Evolutionary conservation across 92 coral and sea anemone species (phyloP).

Genomic region (Actinostola sp.): DNA sequence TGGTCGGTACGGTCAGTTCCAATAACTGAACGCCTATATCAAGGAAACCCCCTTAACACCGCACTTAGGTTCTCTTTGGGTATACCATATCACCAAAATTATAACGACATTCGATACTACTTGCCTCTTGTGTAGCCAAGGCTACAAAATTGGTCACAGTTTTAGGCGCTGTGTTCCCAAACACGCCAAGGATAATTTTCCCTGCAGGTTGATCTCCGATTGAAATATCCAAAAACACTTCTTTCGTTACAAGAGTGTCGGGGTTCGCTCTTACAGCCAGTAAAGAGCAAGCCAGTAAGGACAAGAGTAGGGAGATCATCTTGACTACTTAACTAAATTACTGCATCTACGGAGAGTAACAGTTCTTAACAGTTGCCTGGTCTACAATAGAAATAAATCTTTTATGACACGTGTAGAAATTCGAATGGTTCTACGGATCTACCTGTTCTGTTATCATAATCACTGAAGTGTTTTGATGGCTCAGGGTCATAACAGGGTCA

Average conservation of each 20-base stretch:
- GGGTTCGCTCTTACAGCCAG: constrained; percentile 46
- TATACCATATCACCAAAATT: no score
- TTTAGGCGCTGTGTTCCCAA: constrained; percentile 88
- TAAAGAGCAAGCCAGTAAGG: constrained; percentile 6
- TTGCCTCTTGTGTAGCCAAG: constrained; percentile 81
- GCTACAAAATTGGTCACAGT: constrained; percentile 94
- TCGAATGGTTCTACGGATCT: constrained; percentile 15
- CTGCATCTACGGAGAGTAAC: neutral
- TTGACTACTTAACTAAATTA: neutral
- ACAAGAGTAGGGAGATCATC: neutral
- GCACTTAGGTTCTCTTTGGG: no score
- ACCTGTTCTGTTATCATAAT: constrained; percentile 33
- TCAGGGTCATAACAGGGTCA: neutral
- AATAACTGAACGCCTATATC: no score
- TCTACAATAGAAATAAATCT: constrained; percentile 17
- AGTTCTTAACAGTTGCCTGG: neutral
- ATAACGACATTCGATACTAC: no score
- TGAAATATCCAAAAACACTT: constrained; percentile 72
- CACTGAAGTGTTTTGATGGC: neutral
- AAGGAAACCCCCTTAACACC: no score
- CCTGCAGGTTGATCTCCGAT: constrained; percentile 86
- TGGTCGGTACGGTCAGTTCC: no score
- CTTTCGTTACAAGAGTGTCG: constrained; percentile 70
- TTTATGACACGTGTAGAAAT: constrained; percentile 34
- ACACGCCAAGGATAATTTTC: constrained; percentile 80